A percentile compares a stretch with the other conserved stretches of the same genome.
These are phyloP conservation scores for Eugnorisma glareosa DNA, from an alignment of 2,888 invertebrate genomes.

Conservation along the genomic window DNA sequence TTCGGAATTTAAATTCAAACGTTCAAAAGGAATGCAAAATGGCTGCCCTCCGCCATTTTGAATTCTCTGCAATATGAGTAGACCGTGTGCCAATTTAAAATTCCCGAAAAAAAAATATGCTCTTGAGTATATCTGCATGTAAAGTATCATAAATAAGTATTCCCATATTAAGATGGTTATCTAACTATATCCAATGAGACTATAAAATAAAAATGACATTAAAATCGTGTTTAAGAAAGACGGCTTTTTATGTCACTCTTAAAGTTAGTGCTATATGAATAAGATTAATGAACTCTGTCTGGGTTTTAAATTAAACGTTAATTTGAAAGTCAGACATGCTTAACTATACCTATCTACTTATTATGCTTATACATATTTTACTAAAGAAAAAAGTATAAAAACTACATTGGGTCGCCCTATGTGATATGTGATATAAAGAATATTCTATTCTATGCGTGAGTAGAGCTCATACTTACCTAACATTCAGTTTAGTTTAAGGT, in stretches of 20 bases:
- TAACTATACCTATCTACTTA: too few species aligned
- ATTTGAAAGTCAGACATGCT: conserved; percentile 13
- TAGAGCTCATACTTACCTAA: too few species aligned
- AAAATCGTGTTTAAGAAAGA: neutral
- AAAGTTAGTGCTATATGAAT: conserved; percentile 15
- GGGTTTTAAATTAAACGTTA: conserved; percentile 40
- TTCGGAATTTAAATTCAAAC: conserved; percentile 31
- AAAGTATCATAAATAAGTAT: neutral
- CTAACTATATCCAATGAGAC: neutral
- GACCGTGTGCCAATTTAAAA: neutral
- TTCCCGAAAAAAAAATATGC: neutral
- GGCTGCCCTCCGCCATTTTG: conserved; percentile 7
- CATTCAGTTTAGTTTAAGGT: too few species aligned
- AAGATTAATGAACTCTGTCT: conserved; percentile 35
- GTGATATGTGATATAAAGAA: too few species aligned
- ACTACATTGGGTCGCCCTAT: too few species aligned
- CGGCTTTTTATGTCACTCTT: conserved; percentile 12
- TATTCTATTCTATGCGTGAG: too few species aligned
- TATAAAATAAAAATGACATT: conserved; percentile 12
- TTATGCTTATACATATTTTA: too few species aligned
- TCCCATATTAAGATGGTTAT: neutral
- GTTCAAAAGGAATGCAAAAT: conserved; percentile 35
- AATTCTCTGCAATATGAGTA: neutral
- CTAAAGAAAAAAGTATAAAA: too few species aligned
- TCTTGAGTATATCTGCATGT: neutral